phyloP scores from a whole-genome alignment of 1,140 invertebrate species.

The Trichonephila inaurata region DNA sequence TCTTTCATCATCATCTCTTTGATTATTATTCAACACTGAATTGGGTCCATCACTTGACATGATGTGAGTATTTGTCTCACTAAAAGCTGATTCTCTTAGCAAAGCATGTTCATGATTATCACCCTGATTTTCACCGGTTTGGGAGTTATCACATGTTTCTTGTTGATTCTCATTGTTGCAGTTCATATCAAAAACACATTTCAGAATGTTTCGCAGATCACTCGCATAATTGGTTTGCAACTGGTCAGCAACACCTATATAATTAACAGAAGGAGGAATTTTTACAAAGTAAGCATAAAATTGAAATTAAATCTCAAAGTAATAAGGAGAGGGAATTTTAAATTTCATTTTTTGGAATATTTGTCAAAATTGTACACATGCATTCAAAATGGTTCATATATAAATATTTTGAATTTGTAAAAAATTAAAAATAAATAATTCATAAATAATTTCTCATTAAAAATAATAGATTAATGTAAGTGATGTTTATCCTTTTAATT shows the following conservation, averaged over 20 bases:
- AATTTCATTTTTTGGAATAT: no score
- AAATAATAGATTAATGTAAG: no score
- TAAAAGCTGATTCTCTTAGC: neutral
- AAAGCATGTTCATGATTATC: neutral
- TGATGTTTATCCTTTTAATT: no score
- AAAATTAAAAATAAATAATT: no score
- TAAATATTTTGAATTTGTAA: no score
- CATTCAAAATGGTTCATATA: no score
- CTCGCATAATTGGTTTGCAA: conserved; percentile 99
- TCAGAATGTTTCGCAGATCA: conserved; percentile 96
- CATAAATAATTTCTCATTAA: no score
- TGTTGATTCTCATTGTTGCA: conserved; percentile 9
- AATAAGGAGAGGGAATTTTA: neutral
- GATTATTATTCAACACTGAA: conserved; percentile 45
- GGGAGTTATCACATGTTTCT: conserved; percentile 53
- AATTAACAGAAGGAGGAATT: neutral
- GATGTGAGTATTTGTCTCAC: neutral
- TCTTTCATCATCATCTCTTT: conserved; percentile 66
- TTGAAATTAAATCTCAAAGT: no score
- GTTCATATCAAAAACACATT: conserved; percentile 85
- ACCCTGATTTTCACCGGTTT: neutral
- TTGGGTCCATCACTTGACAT: neutral
- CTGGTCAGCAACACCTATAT: conserved; percentile 96
- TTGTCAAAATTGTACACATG: no score
- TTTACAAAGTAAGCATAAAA: neutral